These are phyloP conservation scores for Malacoctenus gilli DNA, from an alignment of 2,797 vertebrate genomes.

Conservation along the genomic window DNA sequence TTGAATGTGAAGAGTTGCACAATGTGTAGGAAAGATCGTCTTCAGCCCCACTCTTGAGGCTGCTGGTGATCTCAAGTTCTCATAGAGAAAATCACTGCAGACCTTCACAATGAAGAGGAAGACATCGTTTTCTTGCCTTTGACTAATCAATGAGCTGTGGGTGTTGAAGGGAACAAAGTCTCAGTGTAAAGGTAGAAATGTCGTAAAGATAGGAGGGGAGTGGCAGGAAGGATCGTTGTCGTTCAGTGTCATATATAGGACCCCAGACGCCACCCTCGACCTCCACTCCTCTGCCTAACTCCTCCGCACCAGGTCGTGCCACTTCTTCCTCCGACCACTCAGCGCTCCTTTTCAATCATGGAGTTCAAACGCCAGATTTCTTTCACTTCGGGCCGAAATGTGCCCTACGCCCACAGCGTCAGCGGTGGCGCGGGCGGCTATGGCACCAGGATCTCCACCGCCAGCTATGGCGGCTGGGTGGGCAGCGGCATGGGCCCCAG, in stretches of 20 bases:
- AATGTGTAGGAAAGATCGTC: no score
- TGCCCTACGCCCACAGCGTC: slow-evolving; percentile 76
- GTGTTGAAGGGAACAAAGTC: slow-evolving; percentile 60
- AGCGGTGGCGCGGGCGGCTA: slow-evolving; percentile 84
- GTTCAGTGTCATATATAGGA: slow-evolving; percentile 60
- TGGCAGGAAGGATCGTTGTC: slow-evolving; percentile 33
- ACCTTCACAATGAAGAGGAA: slow-evolving; percentile 14
- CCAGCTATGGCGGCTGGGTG: slow-evolving; percentile 15
- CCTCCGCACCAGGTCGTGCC: slow-evolving; percentile 8
- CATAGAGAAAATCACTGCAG: slow-evolving; percentile 10
- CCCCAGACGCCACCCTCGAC: not conserved
- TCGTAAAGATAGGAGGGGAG: slow-evolving; percentile 61
- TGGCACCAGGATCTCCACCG: slow-evolving; percentile 82
- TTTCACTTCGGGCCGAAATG: not conserved
- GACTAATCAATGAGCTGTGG: slow-evolving; percentile 6
- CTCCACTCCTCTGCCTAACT: slow-evolving; percentile 43
- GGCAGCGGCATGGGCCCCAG: slow-evolving; percentile 33
- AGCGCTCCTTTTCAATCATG: slow-evolving; percentile 44
- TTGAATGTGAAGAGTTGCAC: no score
- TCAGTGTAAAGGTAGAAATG: slow-evolving; percentile 56
- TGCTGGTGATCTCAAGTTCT: slow-evolving; percentile 19
- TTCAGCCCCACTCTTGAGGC: no score
- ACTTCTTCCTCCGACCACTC: slow-evolving; percentile 23
- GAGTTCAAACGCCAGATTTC: slow-evolving; percentile 42
- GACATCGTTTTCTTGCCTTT: slow-evolving; percentile 15